Conservation (phyloP, 2,797 vertebrate genomes). For the Trematomus bernacchii region DNA sequence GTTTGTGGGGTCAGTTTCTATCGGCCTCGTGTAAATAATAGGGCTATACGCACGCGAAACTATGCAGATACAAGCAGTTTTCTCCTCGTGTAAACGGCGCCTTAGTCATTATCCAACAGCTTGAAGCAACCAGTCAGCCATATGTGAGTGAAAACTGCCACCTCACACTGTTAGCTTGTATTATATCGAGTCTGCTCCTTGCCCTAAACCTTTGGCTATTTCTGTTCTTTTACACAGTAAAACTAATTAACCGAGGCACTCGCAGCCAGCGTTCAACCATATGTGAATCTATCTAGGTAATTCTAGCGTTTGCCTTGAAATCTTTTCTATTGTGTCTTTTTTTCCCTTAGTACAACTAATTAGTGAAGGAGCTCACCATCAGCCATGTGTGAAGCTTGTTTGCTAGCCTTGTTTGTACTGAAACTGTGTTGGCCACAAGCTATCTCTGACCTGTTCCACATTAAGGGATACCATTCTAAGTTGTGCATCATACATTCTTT, state of each 20-base stretch:
- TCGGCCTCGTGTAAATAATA: no score
- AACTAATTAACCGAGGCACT: slow-evolving; percentile 79
- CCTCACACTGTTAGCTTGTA: slow-evolving; percentile 77
- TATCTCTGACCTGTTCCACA: slow-evolving; percentile 22
- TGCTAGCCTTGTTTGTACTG: slow-evolving; percentile 44
- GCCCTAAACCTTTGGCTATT: slow-evolving; percentile 81
- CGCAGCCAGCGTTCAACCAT: slow-evolving; percentile 63
- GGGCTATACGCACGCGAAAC: no score
- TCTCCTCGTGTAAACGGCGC: no score
- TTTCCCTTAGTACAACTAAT: slow-evolving; percentile 56
- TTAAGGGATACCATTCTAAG: slow-evolving; percentile 9
- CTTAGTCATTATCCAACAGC: slow-evolving; percentile 83
- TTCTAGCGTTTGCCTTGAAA: slow-evolving; percentile 60
- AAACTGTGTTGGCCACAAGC: slow-evolving; percentile 33
- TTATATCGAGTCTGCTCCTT: slow-evolving; percentile 68
- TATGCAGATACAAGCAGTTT: no score
- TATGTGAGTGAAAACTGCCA: slow-evolving; percentile 80
- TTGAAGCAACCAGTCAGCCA: slow-evolving; percentile 84
- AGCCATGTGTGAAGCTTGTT: slow-evolving; percentile 60
- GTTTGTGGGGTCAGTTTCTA: no score
- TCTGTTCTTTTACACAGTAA: slow-evolving; percentile 74
- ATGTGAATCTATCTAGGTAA: slow-evolving; percentile 62
- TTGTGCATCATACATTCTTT: slow-evolving; percentile 9
- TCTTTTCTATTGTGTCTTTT: slow-evolving; percentile 42
- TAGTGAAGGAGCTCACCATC: slow-evolving; percentile 59